Evolutionary conservation across 2,888 invertebrate genomes (phyloP), one percentile per base, ranked within the genome.

Genomic region (Syritta pipiens): DNA sequence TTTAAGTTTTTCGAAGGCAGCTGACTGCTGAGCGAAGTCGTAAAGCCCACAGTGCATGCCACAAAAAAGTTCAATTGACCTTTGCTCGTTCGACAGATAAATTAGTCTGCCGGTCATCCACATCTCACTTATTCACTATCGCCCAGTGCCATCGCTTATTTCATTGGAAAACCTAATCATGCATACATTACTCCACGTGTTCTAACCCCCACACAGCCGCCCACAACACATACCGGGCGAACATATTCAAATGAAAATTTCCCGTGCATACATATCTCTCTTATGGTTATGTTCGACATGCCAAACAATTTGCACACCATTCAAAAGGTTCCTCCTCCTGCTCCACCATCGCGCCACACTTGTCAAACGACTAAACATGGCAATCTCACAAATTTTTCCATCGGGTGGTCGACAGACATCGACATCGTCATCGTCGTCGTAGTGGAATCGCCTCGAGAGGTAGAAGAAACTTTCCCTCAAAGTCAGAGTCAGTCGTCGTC

Each of bases 401-500:
- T 42, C 30, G 30, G 28, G 20, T 30, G 32, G 51, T 28, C 17
- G 20, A 28, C 48, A 57, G 57, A n/a, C n/a, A n/a, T n/a, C n/a
- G n/a, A n/a, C n/a, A n/a, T n/a, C n/a, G n/a, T n/a, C n/a, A 37
- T 55, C 6, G 40, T 46, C 32, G 4, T 17, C 37, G 7, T 12
- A 3, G 1, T 2, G 37, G 7, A 0, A 17, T 12, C 6, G 17
- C 4, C n/a, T 4, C 12, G 32, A 12, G 32, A 10, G 32, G n/a
- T 37, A 35, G 46, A 6, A 26, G 37, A 20, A 57, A 68, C 68
- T 68, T 68, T 68, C 68, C 30, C 68, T 68, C 68, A 30, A 67
- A 57, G 37, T 57, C 37, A 7, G 48, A 67, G 53, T 40, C 28
- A 51, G 14, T 49, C 40, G 4, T 14, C n/a, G 22, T n/a, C 12